A percentile compares a stretch with the other conserved stretches of the same genome.
phyloP scores from a whole-genome alignment of 1,140 invertebrate genomes.

The Arctopsyche grandis region DNA sequence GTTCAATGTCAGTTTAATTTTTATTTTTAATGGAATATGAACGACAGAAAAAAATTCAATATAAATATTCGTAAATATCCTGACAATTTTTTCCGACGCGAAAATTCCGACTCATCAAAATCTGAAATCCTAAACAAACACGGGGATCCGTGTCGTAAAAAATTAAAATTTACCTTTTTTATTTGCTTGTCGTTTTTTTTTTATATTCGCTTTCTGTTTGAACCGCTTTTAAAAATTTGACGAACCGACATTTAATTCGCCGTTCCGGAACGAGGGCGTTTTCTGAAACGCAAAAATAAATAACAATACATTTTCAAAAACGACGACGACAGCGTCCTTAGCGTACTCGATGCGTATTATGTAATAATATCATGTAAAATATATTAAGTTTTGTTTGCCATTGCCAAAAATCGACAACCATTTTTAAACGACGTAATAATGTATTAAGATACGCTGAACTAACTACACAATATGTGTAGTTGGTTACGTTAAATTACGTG shows the following conservation, averaged over 20 bases:
- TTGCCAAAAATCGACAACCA: no score
- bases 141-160: background rate
- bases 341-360: no score
- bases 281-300: background rate
- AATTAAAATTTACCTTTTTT: conserved; percentile 26
- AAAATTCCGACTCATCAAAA: conserved; percentile 12
- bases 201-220: background rate
- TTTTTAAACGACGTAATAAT: no score
- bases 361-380: no score
- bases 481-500: no score
- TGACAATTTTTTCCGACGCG: background rate
- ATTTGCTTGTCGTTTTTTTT: background rate
- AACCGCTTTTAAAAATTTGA: background rate
- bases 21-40: no score
- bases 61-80: background rate
- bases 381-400: no score
- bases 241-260: conserved; percentile 14
- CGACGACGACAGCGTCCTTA: no score
- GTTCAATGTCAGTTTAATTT: no score
- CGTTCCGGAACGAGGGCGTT: background rate
- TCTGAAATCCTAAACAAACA: conserved; percentile 22
- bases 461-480: no score
- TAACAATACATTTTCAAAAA: background rate
- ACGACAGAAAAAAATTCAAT: background rate
- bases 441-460: no score